These are phyloP conservation scores for Tonatia bakeri DNA, from an alignment of 2,113 vertebrate genomes.

Conservation along the genomic window DNA sequence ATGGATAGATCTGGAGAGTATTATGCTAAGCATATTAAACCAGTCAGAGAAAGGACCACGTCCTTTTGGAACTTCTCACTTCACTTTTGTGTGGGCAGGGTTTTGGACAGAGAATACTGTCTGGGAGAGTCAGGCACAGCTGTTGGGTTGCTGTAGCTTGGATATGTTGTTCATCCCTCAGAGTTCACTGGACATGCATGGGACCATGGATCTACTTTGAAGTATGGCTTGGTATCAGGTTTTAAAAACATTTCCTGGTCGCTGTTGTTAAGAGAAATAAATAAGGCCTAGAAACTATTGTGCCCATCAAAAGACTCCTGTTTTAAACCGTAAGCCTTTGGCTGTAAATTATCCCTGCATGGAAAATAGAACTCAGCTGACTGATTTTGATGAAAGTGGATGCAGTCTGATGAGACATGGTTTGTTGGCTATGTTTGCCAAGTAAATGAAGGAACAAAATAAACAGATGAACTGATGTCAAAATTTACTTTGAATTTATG, in stretches of 20 bases:
- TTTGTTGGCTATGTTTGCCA: not conserved
- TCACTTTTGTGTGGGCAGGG: not conserved
- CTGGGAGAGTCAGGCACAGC: not conserved
- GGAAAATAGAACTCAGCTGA: conserved; percentile 26
- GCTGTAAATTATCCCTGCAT: not conserved
- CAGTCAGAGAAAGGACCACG: not conserved
- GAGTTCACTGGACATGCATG: rapidly evolving
- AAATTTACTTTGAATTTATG: conserved; percentile 10
- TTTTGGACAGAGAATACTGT: not conserved
- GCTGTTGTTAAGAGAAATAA: conserved; percentile 4
- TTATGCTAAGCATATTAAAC: not conserved
- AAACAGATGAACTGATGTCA: not conserved
- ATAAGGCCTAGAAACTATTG: not conserved
- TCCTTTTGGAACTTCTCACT: not conserved
- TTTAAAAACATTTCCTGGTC: conserved; percentile 1
- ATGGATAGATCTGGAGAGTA: too few relatives aligned
- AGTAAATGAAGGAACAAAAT: not conserved
- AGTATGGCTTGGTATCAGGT: not conserved
- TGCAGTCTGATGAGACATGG: not conserved
- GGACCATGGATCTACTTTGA: not conserved
- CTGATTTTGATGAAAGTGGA: conserved; percentile 15
- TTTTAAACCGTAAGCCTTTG: not conserved
- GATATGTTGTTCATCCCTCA: not conserved
- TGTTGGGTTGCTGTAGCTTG: not conserved
- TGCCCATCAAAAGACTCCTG: not conserved